Evolutionary conservation across 2,888 invertebrate species (phyloP), one percentile per base, ranked within the genome.

Genomic region (Prenolepis imparis): DNA sequence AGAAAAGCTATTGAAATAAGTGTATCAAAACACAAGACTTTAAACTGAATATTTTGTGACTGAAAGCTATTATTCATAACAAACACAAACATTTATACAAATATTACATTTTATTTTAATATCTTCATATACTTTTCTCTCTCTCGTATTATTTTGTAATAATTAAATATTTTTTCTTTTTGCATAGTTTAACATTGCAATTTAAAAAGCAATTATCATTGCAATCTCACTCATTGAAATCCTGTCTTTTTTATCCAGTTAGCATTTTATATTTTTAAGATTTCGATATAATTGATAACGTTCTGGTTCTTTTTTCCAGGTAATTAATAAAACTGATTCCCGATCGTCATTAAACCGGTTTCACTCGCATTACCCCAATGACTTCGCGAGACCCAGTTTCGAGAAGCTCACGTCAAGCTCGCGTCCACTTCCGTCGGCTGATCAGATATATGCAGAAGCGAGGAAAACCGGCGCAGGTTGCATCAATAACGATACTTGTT

Each of bases 401-500:
- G 36, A 39, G 48, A 74, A 74, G 81, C 48, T 73, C 48, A 48
- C 39, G 39, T 24, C 73, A 61, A 63, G 73, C n/a, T 63, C 36
- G 73, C 73, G 73, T 55, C 74, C 61, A 48, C 67, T 82, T 77
- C 77, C 67, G 67, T 39, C 61, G 77, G 24, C n/a, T 48, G 82
- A 82, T 82, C 82, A 82, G 82, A 82, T 77, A 82, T 64, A 36
- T 12, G 32, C 39, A 59, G 18, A 67, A 52, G 44, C 44, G 36
- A 78, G 67, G 67, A 77, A 77, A 82, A 78, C 55, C 64, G 36
- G n/a, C 72, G 55, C 75, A 55, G 52, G 28, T 55, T 75, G 75
- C 75, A 39, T 24, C 11, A 39, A 1, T 39, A 15, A 48, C 15
- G 75, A 28, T 28, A 28, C 28, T 12, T 39, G 57, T 39, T 57